These are phyloP conservation scores for Felis catus DNA, from an alignment of 2,113 vertebrate genomes.

Conservation along the genomic window DNA sequence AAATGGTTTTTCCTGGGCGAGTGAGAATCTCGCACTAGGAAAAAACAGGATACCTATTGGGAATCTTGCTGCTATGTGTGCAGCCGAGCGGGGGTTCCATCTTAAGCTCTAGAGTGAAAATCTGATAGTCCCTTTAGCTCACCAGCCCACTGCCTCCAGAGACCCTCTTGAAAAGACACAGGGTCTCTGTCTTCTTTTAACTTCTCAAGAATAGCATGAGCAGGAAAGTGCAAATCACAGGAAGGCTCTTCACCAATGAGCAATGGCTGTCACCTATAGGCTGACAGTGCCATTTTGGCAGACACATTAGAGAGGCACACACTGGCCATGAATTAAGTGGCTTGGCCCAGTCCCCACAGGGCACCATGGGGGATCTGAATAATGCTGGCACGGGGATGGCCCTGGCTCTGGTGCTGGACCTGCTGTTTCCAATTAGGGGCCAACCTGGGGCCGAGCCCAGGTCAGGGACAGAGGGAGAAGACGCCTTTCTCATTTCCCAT, in stretches of 20 bases:
- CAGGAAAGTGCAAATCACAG: neutral
- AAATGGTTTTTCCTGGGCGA: neutral
- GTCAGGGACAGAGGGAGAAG: constrained; percentile 9
- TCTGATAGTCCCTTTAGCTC: neutral
- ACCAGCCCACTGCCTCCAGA: neutral
- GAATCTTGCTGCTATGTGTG: neutral
- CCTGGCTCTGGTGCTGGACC: constrained; percentile 29
- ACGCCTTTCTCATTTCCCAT: constrained; percentile 37
- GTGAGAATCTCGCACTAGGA: neutral
- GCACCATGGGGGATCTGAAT: constrained; percentile 39
- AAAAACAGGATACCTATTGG: neutral
- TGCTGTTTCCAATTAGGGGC: constrained; percentile 58
- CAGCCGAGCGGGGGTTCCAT: neutral
- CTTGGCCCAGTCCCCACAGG: constrained; percentile 20
- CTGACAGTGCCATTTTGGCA: constrained; percentile 24
- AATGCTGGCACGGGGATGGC: constrained; percentile 33
- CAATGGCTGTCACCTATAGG: constrained; percentile 23
- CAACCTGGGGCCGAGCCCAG: constrained; percentile 30
- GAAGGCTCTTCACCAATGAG: neutral
- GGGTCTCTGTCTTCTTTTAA: neutral
- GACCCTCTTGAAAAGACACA: neutral
- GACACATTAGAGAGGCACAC: constrained; percentile 2
- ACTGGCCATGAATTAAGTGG: neutral
- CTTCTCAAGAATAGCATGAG: neutral
- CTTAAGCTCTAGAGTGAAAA: neutral